Evolutionary conservation across 2,888 invertebrate genomes (phyloP), one percentile per base, ranked within the genome.

Genomic region (Troilus luridus): DNA sequence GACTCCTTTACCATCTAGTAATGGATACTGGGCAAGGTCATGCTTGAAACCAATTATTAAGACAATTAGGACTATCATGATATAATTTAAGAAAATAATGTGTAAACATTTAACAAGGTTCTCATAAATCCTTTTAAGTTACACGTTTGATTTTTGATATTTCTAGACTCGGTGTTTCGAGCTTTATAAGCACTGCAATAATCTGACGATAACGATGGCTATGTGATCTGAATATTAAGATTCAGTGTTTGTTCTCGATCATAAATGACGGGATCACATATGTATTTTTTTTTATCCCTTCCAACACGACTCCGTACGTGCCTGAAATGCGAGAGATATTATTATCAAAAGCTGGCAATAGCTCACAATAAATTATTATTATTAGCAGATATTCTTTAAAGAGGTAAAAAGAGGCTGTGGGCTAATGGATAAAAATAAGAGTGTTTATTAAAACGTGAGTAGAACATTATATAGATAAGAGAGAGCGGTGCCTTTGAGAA

Each of bases 371-470:
- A 85, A 85, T 85, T 85, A 85, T 85, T 85, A 58, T 85, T 85
- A 85, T 85, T 85, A 85, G 85, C 56, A 58, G 85, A 85, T 85
- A 85, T 85, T 56, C 56, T 58, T 85, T 85, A 85, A 85, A 85
- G 56, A 56, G 56, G 85, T 85, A 85, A 85, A 58, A 85, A 54
- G 85, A 85, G 56, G 56, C 56, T n/a, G 12, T 21, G 85, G 89
- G 67, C 89, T 89, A 89, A 89, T 89, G 89, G 89, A 89, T 89
- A 89, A 89, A 89, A 89, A 64, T 89, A 89, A 64, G 89, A 64
- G 85, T 89, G 64, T 89, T 89, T 89, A 89, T 89, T 89, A 89
- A 89, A 89, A 64, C 89, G 89, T 89, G 89, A 89, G 60, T 54
- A 12, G 54, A 64, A 24, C 64, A 89, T 89, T 89, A 89, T 62